A percentile compares a stretch with the other conserved stretches of the same genome.
Conservation (phyloP, 2,797 vertebrate genomes). For the Hyperoplus immaculatus region DNA sequence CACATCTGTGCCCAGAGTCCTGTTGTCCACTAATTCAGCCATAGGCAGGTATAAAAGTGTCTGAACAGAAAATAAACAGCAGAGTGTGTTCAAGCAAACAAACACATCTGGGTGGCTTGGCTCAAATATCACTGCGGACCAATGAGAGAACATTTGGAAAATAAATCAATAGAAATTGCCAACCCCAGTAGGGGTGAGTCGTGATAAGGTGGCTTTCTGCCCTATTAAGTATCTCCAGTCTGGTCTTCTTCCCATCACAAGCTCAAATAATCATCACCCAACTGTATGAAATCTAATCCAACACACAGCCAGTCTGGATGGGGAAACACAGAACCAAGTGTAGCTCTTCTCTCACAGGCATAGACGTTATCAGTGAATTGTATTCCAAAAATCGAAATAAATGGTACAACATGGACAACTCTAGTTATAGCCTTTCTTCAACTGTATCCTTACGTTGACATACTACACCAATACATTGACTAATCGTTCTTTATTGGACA, state of each 20-base stretch:
- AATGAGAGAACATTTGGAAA: slow-evolving; percentile 62
- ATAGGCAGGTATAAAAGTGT: slow-evolving; percentile 23
- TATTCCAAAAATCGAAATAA: background rate
- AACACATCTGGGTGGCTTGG: slow-evolving; percentile 52
- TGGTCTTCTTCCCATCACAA: slow-evolving; percentile 50
- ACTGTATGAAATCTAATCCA: slow-evolving; percentile 47
- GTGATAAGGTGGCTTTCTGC: slow-evolving; percentile 66
- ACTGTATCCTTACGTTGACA: no score
- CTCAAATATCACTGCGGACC: slow-evolving; percentile 38
- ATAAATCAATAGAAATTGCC: slow-evolving; percentile 65
- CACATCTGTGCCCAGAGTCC: background rate
- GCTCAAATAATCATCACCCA: slow-evolving; percentile 57
- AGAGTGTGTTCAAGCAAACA: slow-evolving; percentile 44
- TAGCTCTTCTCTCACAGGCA: background rate
- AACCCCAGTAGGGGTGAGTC: slow-evolving; percentile 54
- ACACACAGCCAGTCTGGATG: background rate
- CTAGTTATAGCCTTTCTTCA: background rate
- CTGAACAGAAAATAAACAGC: slow-evolving; percentile 23
- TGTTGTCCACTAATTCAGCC: background rate
- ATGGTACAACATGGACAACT: background rate
- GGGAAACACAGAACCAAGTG: slow-evolving; percentile 3
- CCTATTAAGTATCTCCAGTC: slow-evolving; percentile 65
- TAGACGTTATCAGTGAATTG: slow-evolving; percentile 5
- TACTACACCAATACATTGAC: no score
- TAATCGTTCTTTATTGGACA: no score